Conservation (phyloP, 30 jellyfish, hydroid and myxozoan genomes). For the Aurelia sp. region DNA sequence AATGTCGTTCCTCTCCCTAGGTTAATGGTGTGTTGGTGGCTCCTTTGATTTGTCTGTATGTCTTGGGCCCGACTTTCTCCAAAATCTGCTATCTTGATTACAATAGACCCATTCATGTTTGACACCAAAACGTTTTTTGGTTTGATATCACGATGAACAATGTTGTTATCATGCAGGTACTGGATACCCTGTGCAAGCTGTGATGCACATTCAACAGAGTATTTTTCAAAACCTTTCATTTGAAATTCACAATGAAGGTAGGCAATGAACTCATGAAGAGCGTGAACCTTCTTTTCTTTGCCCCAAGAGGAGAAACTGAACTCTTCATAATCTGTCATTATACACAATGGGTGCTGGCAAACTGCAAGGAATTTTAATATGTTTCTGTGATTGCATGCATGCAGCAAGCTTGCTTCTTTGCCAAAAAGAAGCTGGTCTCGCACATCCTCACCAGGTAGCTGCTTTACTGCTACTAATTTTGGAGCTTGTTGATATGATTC, state of each 20-base stretch:
- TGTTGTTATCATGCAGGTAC: slow-evolving; percentile 5
- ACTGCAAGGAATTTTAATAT: slow-evolving; percentile 19
- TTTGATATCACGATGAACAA: slow-evolving; percentile 27
- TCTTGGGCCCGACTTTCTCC: slow-evolving; percentile 35
- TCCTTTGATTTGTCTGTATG: slow-evolving; percentile 10
- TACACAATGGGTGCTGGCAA: slow-evolving; percentile 7
- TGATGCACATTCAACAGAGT: slow-evolving; percentile 35
- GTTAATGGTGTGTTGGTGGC: slow-evolving; percentile 11
- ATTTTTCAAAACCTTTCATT: slow-evolving; percentile 24
- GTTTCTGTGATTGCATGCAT: slow-evolving; percentile 2
- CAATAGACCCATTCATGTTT: slow-evolving; percentile 16
- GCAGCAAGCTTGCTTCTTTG: slow-evolving; percentile 32
- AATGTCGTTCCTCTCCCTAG: slow-evolving; percentile 22
- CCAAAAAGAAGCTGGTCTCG: slow-evolving; percentile 27
- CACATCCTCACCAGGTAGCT: slow-evolving; percentile 34
- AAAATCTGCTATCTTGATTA: slow-evolving; percentile 25
- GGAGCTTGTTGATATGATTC: background rate
- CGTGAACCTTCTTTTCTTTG: slow-evolving; percentile 22
- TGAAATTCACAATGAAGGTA: slow-evolving; percentile 23
- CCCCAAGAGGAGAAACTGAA: slow-evolving; percentile 15
- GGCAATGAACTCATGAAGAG: slow-evolving; percentile 20
- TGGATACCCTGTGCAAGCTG: slow-evolving; percentile 43
- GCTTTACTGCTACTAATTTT: slow-evolving; percentile 17
- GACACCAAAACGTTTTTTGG: slow-evolving; percentile 24
- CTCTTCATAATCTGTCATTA: slow-evolving; percentile 25